These are phyloP conservation scores for Sebastolobus altivelis DNA, from an alignment of 2,797 vertebrate genomes.

Conservation along the genomic window DNA sequence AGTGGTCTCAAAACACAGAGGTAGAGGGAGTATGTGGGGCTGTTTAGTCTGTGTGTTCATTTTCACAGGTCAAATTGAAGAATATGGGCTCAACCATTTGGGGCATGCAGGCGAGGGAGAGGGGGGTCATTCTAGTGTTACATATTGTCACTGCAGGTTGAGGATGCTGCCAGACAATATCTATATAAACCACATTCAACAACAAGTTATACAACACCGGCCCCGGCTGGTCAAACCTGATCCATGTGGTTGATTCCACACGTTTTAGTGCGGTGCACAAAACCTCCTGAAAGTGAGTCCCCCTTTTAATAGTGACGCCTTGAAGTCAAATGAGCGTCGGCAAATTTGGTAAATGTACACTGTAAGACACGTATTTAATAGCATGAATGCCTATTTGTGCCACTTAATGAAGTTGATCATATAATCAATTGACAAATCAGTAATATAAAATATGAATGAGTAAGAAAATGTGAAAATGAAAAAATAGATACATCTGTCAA, in stretches of 20 bases:
- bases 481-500: neutral
- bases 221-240: neutral
- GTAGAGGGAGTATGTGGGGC: neutral
- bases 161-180: constrained; percentile 2
- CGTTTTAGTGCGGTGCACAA: neutral
- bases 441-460: neutral
- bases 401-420: neutral
- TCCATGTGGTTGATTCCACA: constrained; percentile 22
- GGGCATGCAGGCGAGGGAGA: neutral
- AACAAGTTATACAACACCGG: constrained; percentile 31
- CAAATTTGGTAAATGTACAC: neutral
- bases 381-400: neutral
- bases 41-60: constrained; percentile 17
- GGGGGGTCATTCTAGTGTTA: neutral
- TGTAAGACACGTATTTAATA: neutral
- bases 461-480: neutral
- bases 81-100: constrained; percentile 6
- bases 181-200: constrained; percentile 8
- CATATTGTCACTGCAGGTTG: constrained; percentile 1
- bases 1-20: constrained; percentile 16
- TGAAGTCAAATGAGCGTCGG: neutral
- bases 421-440: neutral
- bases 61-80: constrained; percentile 20
- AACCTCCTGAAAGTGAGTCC: neutral
- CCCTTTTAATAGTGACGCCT: neutral